phyloP scores from a whole-genome alignment of 2,797 vertebrate species.

The Tauraco hartlaubi region DNA sequence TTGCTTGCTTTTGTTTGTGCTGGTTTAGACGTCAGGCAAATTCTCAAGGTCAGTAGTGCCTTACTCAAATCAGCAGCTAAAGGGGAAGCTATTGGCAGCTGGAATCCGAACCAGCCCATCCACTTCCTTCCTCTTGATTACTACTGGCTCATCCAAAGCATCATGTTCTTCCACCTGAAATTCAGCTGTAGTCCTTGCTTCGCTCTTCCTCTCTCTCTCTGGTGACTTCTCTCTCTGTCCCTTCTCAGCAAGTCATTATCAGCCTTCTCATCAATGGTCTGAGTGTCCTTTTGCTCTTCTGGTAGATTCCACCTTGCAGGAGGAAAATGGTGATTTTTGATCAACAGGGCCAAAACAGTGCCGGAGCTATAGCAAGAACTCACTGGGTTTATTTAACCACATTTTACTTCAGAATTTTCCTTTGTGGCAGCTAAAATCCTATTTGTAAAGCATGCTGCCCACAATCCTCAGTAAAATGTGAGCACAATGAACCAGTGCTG shows the following conservation, averaged over 20 bases:
- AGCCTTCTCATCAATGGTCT: neutral
- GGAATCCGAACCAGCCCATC: neutral
- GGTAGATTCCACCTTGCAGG: neutral
- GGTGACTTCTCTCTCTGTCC: neutral
- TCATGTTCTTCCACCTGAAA: neutral
- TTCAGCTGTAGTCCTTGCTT: neutral
- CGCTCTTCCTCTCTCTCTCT: neutral
- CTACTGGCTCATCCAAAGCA: neutral
- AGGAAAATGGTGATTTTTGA: neutral
- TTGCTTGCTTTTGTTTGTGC: neutral
- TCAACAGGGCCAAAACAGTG: neutral
- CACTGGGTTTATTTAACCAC: neutral
- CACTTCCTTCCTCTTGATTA: neutral
- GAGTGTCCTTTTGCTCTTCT: neutral
- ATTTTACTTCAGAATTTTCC: neutral
- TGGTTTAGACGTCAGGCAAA: neutral
- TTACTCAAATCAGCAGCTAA: neutral
- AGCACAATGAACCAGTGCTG: neutral
- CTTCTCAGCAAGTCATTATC: neutral
- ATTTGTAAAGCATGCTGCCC: neutral
- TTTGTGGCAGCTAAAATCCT: neutral
- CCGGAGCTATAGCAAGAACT: neutral
- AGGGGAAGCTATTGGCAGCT: neutral
- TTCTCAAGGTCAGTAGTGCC: neutral
- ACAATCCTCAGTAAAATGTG: neutral